Evolutionary conservation across 2,113 vertebrate genomes (phyloP).

Genomic region (Psephotus haematonotus): DNA sequence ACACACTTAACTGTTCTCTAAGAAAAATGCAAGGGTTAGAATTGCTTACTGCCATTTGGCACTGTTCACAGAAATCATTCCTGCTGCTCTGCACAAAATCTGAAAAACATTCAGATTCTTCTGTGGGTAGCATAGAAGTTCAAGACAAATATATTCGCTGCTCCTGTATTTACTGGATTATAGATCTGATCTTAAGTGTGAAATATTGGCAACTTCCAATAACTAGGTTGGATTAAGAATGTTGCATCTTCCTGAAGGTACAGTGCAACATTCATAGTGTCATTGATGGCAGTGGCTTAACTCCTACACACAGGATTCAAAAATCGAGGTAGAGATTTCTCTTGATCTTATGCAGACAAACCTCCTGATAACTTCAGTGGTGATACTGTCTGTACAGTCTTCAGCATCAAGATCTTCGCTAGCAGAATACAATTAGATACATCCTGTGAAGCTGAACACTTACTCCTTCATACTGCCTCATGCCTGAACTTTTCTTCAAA

Average conservation of each 20-base stretch:
- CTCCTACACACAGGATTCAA: background rate
- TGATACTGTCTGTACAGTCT: background rate
- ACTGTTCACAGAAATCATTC: background rate
- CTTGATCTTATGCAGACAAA: background rate
- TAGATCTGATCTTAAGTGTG: background rate
- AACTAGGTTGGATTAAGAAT: background rate
- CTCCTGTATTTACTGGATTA: background rate
- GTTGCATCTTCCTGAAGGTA: background rate
- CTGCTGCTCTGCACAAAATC: background rate
- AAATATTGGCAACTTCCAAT: background rate
- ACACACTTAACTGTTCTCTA: background rate
- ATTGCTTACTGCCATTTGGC: background rate
- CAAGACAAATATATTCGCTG: background rate
- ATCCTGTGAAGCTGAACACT: background rate
- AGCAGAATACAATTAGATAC: background rate
- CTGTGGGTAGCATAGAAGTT: background rate
- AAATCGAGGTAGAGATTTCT: background rate
- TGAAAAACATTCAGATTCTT: background rate
- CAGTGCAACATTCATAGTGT: background rate
- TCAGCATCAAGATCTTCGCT: background rate
- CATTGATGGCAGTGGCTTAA: background rate
- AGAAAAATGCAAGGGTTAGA: background rate
- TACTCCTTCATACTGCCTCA: background rate
- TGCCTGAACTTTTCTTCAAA: background rate
- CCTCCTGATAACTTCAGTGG: rapidly evolving